A percentile compares a stretch with the other conserved stretches of the same genome.
Conservation (phyloP, 2,797 vertebrate genomes). For the Ara ararauna region DNA sequence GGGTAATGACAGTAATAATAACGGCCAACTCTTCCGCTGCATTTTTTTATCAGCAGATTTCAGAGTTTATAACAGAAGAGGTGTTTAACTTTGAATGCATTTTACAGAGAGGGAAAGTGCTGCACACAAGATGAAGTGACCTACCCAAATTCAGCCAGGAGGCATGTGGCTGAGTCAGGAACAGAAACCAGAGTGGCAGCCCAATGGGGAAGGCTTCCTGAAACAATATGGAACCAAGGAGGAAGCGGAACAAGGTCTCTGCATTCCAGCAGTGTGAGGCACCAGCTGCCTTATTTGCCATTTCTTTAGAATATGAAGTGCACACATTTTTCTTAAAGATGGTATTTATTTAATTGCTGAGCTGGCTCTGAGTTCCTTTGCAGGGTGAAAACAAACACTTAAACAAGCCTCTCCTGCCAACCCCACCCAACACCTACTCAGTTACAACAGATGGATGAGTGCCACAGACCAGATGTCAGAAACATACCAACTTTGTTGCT, state of each 20-base stretch:
- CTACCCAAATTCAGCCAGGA: conserved; percentile 34
- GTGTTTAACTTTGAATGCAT: neutral
- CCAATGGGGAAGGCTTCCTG: neutral
- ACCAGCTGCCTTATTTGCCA: neutral
- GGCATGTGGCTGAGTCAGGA: conserved; percentile 28
- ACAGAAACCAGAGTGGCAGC: neutral
- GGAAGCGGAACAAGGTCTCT: neutral
- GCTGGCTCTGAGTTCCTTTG: neutral
- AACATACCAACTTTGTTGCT: conserved; percentile 38
- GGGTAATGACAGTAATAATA: neutral
- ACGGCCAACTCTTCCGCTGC: neutral
- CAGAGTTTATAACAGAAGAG: neutral
- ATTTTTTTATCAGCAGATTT: neutral
- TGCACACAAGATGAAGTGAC: conserved; percentile 19
- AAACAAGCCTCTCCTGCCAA: conserved; percentile 30
- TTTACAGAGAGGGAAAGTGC: neutral
- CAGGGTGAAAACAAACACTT: conserved; percentile 53
- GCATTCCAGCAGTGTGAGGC: neutral
- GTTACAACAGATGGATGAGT: conserved; percentile 40
- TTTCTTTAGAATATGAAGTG: neutral
- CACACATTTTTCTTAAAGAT: neutral
- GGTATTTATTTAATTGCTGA: conserved; percentile 2
- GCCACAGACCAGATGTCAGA: conserved; percentile 52
- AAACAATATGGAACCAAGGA: neutral
- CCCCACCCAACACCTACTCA: conserved; percentile 54